Evolutionary conservation across 2,113 vertebrate genomes (phyloP), one percentile per base, ranked within the genome.

Genomic region (Corythaeola cristata): DNA sequence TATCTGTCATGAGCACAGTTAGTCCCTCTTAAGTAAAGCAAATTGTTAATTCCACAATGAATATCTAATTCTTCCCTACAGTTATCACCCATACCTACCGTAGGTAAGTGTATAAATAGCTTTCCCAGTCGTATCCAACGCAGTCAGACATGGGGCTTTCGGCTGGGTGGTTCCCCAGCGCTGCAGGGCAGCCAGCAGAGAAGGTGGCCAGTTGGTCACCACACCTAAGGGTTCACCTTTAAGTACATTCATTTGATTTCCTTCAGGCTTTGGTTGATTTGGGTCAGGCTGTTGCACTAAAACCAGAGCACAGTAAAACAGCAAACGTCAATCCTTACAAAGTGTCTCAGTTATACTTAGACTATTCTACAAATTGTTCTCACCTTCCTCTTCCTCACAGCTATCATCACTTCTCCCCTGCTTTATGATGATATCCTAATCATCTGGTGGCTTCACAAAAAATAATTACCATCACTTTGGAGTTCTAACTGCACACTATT

Each of bases 221-320:
- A 97, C 85, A 0, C 98, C 98, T 28, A 99, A 93, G 24, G 98
- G 98, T 19, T 99, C 99, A 32, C 99, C 99, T 52, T 98, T 98
- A 19, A 99, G 97, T 62, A 99, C 97, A 22, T 96, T 98, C 97
- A 98, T 98, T 90, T 98, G 98, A 44, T 97, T 97, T 82, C 99
- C 99, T 96, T 99, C 99, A 3, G 99, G 98, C 97, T 98, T 99
- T 33, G 99, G 99, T 97, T 99, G 99, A 96, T 99, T 99, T 22
- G 99, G 99, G 94, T 99, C 99, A 17, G 98, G 98, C 73, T 99
- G 99, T 96, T 99, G 99, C 95, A 99, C 99, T 99, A 84, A 68
- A 97, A 95, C 4, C 53, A 87, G 96, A 96, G 27, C 6, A 89
- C 52, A 96, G 37, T 10, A 52, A 47, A 91, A 50, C 3, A 3